Evolutionary conservation across 2,888 invertebrate genomes (phyloP), one percentile per base, ranked within the genome.

Genomic region (Caenorhabditis uteleia): DNA sequence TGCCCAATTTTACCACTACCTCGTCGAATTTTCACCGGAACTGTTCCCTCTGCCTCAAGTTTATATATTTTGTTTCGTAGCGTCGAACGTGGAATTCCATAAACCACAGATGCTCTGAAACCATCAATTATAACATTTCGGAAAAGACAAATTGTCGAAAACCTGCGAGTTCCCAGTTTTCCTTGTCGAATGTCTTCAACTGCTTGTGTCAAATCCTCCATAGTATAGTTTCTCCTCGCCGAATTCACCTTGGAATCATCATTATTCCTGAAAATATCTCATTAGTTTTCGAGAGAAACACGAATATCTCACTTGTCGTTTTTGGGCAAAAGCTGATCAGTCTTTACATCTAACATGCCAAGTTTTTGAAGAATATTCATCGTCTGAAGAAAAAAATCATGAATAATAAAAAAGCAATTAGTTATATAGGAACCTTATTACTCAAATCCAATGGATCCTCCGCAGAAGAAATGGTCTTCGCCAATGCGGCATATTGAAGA

Each of bases 21-120:
- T 29, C 57, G 51, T 31, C 64, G 57, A 39, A 45, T 40, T 53
- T 57, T 57, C 36, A 53, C 49, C 25, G 62, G 51, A 29, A 57
- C 54, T 14, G 57, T 45, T 14, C 64, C 64, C 31, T 64, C 64
- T 8, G 71, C 74, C 27, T 85, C 84, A 70, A 86, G 74, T 66
- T 86, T 86, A 76, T 86, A 86, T 33, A 87, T 92, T 86, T 97
- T 97, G 87, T 95, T 97, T 68, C 95, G 89, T 47, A 97, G 88
- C 25, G 95, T 95, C 72, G 95, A 94, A 71, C 95, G 89, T 7
- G 95, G 95, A 84, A 95, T 94, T 79, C 94, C 93, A 86, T 97
- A 97, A 79, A 94, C 90, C 51, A 92, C 92, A 49, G 95, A 92
- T 8, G 95, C 95, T 59, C 95, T 72, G 55, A 26, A 43, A 10